phyloP scores from a whole-genome alignment of 1,140 invertebrate species.

The Heterodera carotae region DNA sequence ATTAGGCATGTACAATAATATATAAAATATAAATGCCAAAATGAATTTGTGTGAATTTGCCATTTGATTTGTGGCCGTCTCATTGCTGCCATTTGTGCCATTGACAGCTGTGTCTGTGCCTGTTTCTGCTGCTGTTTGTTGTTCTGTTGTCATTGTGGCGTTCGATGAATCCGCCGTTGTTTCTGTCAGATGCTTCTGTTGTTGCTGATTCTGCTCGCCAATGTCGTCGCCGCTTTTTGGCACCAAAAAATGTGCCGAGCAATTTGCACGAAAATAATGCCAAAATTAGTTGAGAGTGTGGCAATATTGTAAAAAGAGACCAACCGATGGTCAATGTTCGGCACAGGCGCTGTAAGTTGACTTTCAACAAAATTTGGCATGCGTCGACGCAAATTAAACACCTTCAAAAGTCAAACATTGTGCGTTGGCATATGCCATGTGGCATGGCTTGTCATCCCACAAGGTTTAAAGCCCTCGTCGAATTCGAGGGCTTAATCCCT shows the following conservation, averaged over 20 bases:
- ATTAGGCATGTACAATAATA: too few species aligned
- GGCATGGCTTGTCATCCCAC: too few species aligned
- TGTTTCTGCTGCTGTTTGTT: too few species aligned
- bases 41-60: too few species aligned
- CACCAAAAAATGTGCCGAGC: slow-evolving; percentile 27
- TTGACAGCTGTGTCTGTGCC: too few species aligned
- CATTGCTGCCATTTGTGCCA: too few species aligned
- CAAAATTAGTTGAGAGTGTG: neutral
- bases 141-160: neutral
- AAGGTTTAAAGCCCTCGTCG: too few species aligned
- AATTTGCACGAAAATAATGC: slow-evolving; percentile 25
- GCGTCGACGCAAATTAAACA: neutral
- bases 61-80: slow-evolving; percentile 7
- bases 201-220: neutral
- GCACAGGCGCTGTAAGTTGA: slow-evolving; percentile 26
- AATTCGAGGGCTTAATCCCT: too few species aligned
- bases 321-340: slow-evolving; percentile 40
- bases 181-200: too few species aligned
- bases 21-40: too few species aligned
- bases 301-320: neutral
- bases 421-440: too few species aligned
- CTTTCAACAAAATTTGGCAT: slow-evolving; percentile 34
- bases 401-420: neutral
- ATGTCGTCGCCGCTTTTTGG: neutral
- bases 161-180: too few species aligned